phyloP scores from a whole-genome alignment of 2,797 vertebrate species.

The Sebastes kiyomatsui region DNA sequence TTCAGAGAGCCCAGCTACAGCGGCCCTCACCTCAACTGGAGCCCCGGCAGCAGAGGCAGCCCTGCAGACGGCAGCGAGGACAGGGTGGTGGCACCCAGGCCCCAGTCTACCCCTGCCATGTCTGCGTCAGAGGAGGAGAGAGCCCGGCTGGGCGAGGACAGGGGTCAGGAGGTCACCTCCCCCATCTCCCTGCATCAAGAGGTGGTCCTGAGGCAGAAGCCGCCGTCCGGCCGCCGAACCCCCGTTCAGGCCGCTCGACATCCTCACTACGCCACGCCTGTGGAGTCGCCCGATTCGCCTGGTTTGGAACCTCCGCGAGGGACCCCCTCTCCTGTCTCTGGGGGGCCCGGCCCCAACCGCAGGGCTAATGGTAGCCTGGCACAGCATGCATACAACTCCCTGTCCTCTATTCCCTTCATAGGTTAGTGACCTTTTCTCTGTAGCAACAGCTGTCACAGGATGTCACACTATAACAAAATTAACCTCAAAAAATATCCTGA shows the following conservation, averaged over 20 bases:
- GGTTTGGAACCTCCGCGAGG: constrained; percentile 17
- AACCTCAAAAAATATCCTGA: not conserved
- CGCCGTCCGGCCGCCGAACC: constrained; percentile 78
- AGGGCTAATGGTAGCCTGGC: constrained; percentile 80
- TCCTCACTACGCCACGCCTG: constrained; percentile 78
- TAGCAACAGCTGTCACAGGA: not conserved
- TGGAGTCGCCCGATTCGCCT: constrained; percentile 67
- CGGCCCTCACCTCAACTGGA: constrained; percentile 72
- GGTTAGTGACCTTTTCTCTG: constrained; percentile 83
- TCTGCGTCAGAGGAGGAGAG: constrained; percentile 59
- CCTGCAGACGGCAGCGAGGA: constrained; percentile 40
- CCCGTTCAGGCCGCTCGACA: constrained; percentile 71
- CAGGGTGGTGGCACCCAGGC: constrained; percentile 16
- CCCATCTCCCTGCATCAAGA: constrained; percentile 82
- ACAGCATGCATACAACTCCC: constrained; percentile 87
- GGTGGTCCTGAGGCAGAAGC: constrained; percentile 90
- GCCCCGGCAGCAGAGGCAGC: constrained; percentile 49
- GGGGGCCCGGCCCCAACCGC: constrained; percentile 37
- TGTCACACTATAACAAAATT: not conserved
- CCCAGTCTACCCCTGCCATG: constrained; percentile 57
- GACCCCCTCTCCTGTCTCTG: constrained; percentile 43
- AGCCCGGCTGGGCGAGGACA: constrained; percentile 49
- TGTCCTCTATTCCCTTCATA: constrained; percentile 95
- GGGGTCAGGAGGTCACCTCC: constrained; percentile 49
- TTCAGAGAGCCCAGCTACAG: constrained; percentile 85